Conservation (phyloP, 2,113 vertebrate genomes). For the Recurvirostra avosetta region DNA sequence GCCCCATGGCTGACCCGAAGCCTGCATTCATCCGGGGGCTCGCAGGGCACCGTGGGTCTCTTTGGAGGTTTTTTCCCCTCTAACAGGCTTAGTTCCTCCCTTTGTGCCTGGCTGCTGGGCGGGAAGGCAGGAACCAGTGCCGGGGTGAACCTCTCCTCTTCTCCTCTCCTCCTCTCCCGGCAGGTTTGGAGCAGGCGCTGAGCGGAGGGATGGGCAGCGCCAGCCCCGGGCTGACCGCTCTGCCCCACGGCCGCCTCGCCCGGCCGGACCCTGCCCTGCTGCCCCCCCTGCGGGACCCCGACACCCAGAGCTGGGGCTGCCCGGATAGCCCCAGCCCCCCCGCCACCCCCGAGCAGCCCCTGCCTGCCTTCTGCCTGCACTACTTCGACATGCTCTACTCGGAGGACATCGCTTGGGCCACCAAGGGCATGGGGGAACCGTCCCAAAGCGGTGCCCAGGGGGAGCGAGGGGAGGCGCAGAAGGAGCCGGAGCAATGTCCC, state of each 20-base stretch:
- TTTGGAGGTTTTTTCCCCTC: not conserved
- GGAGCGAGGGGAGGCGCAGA: slow-evolving; percentile 6
- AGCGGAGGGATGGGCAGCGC: slow-evolving; percentile 79
- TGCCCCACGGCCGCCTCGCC: slow-evolving; percentile 52
- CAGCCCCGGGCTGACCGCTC: slow-evolving; percentile 68
- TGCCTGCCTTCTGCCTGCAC: slow-evolving; percentile 83
- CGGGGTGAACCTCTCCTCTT: not conserved
- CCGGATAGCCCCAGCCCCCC: slow-evolving; percentile 68
- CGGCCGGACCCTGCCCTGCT: slow-evolving; percentile 71
- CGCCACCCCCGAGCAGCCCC: slow-evolving; percentile 72
- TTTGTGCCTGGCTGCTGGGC: slow-evolving; percentile 23
- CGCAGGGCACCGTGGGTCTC: not conserved
- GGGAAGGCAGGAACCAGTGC: not conserved
- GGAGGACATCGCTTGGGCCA: slow-evolving; percentile 76
- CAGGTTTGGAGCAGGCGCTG: slow-evolving; percentile 35
- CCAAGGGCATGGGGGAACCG: slow-evolving; percentile 65
- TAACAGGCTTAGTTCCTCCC: slow-evolving; percentile 71
- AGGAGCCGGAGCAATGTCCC: slow-evolving; percentile 92
- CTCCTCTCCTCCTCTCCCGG: not conserved
- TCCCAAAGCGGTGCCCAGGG: not conserved
- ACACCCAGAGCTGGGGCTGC: slow-evolving; percentile 71
- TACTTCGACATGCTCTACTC: slow-evolving; percentile 90
- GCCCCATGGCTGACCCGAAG: not conserved
- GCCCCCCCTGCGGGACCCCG: not conserved
- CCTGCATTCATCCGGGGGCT: not conserved